Evolutionary conservation across 2,797 vertebrate species (phyloP).

Genomic region (Tamandua tetradactyla): DNA sequence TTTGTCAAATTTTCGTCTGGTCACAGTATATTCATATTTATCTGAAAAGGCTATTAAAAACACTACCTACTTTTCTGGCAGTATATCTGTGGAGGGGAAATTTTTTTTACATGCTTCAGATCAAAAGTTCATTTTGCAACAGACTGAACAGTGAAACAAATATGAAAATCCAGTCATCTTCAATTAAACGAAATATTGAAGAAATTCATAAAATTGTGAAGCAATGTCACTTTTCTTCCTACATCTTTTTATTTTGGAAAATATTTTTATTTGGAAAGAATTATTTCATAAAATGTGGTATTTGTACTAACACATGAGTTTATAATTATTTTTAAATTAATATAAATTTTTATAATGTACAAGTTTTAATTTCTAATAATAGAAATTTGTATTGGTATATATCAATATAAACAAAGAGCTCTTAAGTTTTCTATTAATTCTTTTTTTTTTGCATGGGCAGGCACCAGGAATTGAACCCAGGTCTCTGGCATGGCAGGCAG

Average conservation of each 20-base stretch:
- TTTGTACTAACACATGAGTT: background rate
- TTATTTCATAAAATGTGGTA: background rate
- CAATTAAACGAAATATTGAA: constrained; percentile 17
- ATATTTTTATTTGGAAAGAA: too few species aligned
- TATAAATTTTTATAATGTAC: background rate
- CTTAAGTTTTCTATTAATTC: background rate
- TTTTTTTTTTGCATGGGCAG: too few species aligned
- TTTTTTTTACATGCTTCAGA: constrained; percentile 17
- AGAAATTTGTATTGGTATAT: background rate
- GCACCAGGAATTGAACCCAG: too few species aligned
- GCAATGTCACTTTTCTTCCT: too few species aligned
- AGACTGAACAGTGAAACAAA: constrained; percentile 16
- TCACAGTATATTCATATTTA: background rate
- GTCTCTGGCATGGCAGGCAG: too few species aligned
- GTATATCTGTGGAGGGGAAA: background rate
- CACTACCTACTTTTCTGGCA: background rate
- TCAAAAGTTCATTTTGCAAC: constrained; percentile 1
- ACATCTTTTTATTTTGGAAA: too few species aligned
- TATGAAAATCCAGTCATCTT: background rate
- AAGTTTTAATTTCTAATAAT: constrained; percentile 20
- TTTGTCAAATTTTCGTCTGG: background rate
- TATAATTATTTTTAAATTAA: background rate
- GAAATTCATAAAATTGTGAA: too few species aligned
- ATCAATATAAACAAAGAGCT: background rate
- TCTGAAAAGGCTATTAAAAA: constrained; percentile 20